phyloP scores from a whole-genome alignment of 2,797 vertebrate species.

The Lagocephalus sceleratus region DNA sequence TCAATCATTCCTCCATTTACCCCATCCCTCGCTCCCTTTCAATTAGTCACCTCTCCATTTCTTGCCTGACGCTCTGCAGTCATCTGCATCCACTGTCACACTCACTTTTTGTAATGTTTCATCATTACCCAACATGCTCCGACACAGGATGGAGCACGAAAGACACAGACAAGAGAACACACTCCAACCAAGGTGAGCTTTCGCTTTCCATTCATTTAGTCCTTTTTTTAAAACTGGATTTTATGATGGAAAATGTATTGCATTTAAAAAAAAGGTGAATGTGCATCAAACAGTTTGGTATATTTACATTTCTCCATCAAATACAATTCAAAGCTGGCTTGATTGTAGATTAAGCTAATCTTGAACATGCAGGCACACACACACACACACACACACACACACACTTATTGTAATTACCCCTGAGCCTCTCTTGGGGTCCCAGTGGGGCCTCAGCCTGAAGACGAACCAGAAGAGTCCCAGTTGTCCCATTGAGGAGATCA shows the following conservation, averaged over 20 bases:
- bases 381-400: slow-evolving; percentile 44
- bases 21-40: slow-evolving; percentile 53
- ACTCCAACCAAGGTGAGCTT: too few relatives aligned
- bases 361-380: slow-evolving; percentile 32
- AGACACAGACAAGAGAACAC: too few relatives aligned
- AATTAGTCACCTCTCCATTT: slow-evolving; percentile 48
- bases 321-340: slow-evolving; percentile 16
- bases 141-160: too few relatives aligned
- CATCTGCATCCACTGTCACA: slow-evolving; percentile 27
- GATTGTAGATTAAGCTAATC: slow-evolving; percentile 54
- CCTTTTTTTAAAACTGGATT: too few relatives aligned
- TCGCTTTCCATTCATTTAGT: too few relatives aligned
- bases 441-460: slow-evolving; percentile 64
- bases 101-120: slow-evolving; percentile 17
- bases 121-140: slow-evolving; percentile 6
- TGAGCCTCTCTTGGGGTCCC: slow-evolving; percentile 62
- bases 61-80: slow-evolving; percentile 32
- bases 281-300: neutral
- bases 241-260: too few relatives aligned
- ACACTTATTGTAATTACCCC: slow-evolving; percentile 71
- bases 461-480: slow-evolving; percentile 71
- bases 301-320: neutral
- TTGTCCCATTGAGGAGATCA: slow-evolving; percentile 74
- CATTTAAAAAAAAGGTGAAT: too few relatives aligned
- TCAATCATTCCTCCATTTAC: slow-evolving; percentile 68